phyloP scores from a whole-genome alignment of 2,888 invertebrate genomes.

The Eupithecia abbreviata region DNA sequence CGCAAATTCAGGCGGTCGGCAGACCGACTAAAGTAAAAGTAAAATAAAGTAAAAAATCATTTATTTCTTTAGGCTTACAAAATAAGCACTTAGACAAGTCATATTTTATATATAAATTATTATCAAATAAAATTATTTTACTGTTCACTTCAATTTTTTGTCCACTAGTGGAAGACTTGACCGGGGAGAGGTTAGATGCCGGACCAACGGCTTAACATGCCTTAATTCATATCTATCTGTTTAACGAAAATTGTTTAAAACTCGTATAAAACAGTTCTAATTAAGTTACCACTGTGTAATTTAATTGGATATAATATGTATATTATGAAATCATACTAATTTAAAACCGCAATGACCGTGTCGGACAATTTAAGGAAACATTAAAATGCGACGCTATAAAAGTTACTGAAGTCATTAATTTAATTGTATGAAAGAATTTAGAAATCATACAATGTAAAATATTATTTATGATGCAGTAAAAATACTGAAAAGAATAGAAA shows the following conservation, averaged over 20 bases:
- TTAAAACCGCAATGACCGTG: slow-evolving; percentile 16
- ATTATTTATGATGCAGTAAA: neutral
- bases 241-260: neutral
- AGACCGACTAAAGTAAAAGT: too few relatives aligned
- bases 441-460: neutral
- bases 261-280: slow-evolving; percentile 2
- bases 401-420: slow-evolving; percentile 20
- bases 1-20: too few relatives aligned
- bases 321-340: neutral
- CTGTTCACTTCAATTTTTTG: too few relatives aligned
- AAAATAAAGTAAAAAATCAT: too few relatives aligned
- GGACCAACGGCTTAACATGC: neutral
- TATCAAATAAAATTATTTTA: too few relatives aligned
- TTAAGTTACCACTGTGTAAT: neutral
- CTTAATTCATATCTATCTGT: neutral
- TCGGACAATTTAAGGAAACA: slow-evolving; percentile 23
- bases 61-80: too few relatives aligned
- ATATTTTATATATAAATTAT: too few relatives aligned
- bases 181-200: neutral
- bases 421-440: neutral
- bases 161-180: too few relatives aligned
- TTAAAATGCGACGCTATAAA: slow-evolving; percentile 26
- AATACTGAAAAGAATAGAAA: too few relatives aligned
- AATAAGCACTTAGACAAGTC: too few relatives aligned
- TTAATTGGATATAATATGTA: neutral